Conservation (phyloP, 2,888 invertebrate species). For the Amphipyra berbera region DNA sequence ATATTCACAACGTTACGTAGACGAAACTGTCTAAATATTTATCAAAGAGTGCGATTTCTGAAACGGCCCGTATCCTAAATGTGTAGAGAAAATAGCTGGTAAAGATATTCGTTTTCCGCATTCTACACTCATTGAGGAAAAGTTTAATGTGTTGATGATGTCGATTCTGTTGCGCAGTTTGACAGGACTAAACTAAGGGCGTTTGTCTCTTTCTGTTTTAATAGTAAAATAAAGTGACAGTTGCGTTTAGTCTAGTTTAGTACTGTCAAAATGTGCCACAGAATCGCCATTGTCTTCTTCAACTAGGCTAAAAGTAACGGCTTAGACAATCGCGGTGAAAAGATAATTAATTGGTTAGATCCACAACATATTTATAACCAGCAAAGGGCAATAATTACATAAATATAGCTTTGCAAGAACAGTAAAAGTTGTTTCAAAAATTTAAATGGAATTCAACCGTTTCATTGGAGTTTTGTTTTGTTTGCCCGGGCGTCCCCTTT, state of each 20-base stretch:
- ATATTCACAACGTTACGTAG: conserved; percentile 27
- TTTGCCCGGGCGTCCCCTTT: too few relatives aligned
- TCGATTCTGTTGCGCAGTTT: too few relatives aligned
- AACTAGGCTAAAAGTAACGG: background rate
- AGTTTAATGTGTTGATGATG: conserved; percentile 5
- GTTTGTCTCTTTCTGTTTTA: too few relatives aligned
- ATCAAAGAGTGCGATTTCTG: conserved; percentile 22
- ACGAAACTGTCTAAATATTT: conserved; percentile 44
- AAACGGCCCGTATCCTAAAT: conserved; percentile 10
- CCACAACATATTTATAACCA: background rate
- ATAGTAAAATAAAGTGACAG: too few relatives aligned
- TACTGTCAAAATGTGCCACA: too few relatives aligned
- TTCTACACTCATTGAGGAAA: conserved; percentile 28
- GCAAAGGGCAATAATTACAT: background rate
- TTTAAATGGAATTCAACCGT: too few relatives aligned
- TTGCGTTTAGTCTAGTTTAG: too few relatives aligned
- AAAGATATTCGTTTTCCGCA: conserved; percentile 4
- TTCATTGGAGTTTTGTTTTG: too few relatives aligned
- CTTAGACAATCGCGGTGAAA: background rate
- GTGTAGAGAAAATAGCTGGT: conserved; percentile 18
- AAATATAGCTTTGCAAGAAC: background rate
- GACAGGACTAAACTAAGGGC: too few relatives aligned
- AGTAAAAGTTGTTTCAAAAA: background rate
- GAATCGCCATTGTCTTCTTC: conserved; percentile 11
- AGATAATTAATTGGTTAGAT: conserved; percentile 13